Percentiles rank a stretch among this genome's conserved stretches.
These are phyloP conservation scores for Caenorhabditis becei DNA, from an alignment of 2,888 invertebrate species.

Conservation along the genomic window DNA sequence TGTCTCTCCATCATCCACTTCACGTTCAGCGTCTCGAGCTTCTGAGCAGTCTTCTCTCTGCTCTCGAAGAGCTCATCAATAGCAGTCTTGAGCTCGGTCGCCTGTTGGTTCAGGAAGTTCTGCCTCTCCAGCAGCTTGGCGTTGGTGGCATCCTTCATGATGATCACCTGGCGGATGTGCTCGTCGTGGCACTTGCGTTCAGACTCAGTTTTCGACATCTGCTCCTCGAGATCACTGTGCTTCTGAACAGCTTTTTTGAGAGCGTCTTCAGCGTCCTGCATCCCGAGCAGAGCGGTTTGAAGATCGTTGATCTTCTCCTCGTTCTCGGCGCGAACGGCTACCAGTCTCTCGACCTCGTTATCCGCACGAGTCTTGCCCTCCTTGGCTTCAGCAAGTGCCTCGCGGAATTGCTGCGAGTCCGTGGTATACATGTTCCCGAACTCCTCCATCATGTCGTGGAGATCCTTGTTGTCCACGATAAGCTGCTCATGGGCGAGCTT, in stretches of 20 bases:
- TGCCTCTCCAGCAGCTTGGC: neutral
- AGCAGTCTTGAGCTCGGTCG: neutral
- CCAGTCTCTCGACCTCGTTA: neutral
- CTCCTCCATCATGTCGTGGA: constrained; percentile 24
- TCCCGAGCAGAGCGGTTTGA: neutral
- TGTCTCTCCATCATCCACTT: neutral
- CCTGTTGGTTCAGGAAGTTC: neutral
- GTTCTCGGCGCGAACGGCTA: neutral
- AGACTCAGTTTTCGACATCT: neutral
- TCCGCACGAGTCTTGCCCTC: neutral
- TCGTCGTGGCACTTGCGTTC: neutral
- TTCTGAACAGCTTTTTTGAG: neutral
- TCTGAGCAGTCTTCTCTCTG: constrained; percentile 4
- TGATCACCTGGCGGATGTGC: neutral
- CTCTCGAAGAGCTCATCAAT: constrained; percentile 14
- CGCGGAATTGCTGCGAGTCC: constrained; percentile 14
- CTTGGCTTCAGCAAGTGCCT: neutral
- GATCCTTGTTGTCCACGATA: constrained; percentile 13
- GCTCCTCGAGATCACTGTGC: neutral
- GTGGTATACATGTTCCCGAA: constrained; percentile 18
- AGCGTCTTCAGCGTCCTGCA: neutral
- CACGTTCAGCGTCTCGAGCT: neutral
- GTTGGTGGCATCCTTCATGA: neutral
- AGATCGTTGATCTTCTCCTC: neutral
- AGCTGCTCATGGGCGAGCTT: neutral